Base-by-base conservation (phyloP, 2,797 vertebrate species). In the Hydrophis major region DNA sequence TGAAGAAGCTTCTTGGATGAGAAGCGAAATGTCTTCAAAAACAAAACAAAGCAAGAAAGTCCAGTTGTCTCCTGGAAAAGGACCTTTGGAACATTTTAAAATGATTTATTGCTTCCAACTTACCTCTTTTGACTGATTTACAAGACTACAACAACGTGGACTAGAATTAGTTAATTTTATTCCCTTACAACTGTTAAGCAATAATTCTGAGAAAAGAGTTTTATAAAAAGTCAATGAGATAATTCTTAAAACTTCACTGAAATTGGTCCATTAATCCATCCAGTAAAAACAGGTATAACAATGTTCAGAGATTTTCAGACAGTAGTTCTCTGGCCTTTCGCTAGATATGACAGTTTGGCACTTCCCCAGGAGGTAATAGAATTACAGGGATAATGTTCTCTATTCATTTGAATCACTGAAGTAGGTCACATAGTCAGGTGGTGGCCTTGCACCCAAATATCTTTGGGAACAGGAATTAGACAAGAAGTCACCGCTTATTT, bases 181-280 rank as follows among this genome's bases (percentile, higher is more conserved):
- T 86, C 88, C 4, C 90, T 89, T 91, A 94, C 61, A 90, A 42
- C 47, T 90, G 93, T 50, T 32, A 22, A 92, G 25, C 57, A 91
- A 53, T 86, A n/a, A 25, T 37, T 57, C 42, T 88, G 50, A 69
- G 18, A 55, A 22, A 90, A 42, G 3, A 56, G 59, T 32, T 89
- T 88, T 47, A 18, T 20, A 60, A 18, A 42, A 47, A 27, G 6
- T 8, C 47, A 89, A 27, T 53, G 53, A 53, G 42, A 25, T 27
- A 53, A 50, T 89, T 42, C 7, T 89, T 89, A 89, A 42, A 47
- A 18, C 50, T 83, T 47, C 42, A 22, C 37, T 47, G 22, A 47
- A 83, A 83, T 83, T 47, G 20, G 20, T 47, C 42, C 42, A 47
- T 22, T 83, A 47, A 25, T 83, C 10, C 74, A 12, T 47, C 37